Base-by-base conservation (phyloP, 2,888 invertebrate genomes). In the Podabrus alpinus region DNA sequence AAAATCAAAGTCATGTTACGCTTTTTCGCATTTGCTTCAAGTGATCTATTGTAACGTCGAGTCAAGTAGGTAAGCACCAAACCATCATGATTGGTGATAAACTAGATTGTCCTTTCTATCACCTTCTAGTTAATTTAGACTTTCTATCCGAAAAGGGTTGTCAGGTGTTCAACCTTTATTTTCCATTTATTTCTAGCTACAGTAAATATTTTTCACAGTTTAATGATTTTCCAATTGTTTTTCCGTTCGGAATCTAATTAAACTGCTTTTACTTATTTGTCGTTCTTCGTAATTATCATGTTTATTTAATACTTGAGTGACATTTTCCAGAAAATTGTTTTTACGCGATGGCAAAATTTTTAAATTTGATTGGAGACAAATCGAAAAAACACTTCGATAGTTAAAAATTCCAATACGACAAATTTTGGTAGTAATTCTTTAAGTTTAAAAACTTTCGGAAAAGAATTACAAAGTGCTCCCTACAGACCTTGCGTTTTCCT, bases 1-100 rank as follows among this genome's bases (percentile, higher is more conserved):
- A 45, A 45, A 45, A 45, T 45, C n/a, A n/a, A 45, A n/a, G 45
- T 45, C 45, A n/a, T 45, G 45, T 45, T 45, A 64, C 62, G 62
- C 62, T 21, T 19, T 64, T 64, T 64, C 21, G 21, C 17, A 64
- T 19, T 64, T 21, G 62, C 62, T 19, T 16, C 62, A 13, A 64
- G 62, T 64, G 62, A 64, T 64, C 15, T 64, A 64, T 64, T 64
- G 62, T 17, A 16, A 21, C 17, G 62, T 19, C 62, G 62, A 64
- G 62, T 64, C 62, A 64, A 64, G 62, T 45, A 45, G 45, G 45
- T 64, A 64, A 64, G 21, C 62, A 64, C 62, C 62, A 19, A 64
- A 19, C 62, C 62, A 64, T 64, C 62, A 21, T 64, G 62, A 64
- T 64, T 64, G 62, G 62, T 16, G 19, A 64, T 64, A 64, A 64